Percentiles rank a stretch among this genome's conserved stretches.
Conservation (phyloP, 2,888 invertebrate species). For the Helicoverpa assulta region DNA sequence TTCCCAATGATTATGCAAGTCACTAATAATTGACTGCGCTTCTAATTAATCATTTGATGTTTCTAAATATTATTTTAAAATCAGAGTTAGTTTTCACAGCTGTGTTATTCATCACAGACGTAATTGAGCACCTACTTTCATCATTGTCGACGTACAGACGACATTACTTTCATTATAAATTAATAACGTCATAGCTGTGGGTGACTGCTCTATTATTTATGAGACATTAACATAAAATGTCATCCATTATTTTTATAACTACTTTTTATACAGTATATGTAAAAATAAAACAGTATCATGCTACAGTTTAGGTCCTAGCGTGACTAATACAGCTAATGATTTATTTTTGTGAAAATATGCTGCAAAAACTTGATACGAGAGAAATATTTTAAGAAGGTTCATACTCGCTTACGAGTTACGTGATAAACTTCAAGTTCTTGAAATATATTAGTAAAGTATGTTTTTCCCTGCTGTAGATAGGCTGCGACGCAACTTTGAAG, state of each 20-base stretch:
- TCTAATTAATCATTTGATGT: background rate
- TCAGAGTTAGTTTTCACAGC: background rate
- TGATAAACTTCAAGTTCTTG: constrained; percentile 7
- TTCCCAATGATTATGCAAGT: background rate
- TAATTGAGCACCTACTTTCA: constrained; percentile 29
- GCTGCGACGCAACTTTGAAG: constrained; percentile 19
- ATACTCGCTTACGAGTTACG: background rate
- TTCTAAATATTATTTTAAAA: background rate
- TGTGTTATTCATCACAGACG: constrained; percentile 19
- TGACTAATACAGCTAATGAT: background rate
- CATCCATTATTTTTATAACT: constrained; percentile 17
- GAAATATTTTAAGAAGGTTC: constrained; percentile 3
- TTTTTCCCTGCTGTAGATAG: constrained; percentile 6
- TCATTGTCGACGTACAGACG: constrained; percentile 26
- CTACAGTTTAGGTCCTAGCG: background rate
- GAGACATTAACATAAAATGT: constrained; percentile 27
- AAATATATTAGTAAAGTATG: background rate
- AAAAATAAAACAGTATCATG: background rate
- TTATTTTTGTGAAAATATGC: constrained; percentile 1
- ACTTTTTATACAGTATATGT: constrained; percentile 6
- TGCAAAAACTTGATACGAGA: background rate
- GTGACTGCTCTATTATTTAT: constrained; percentile 45
- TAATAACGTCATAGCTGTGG: constrained; percentile 32
- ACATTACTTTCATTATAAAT: constrained; percentile 16
- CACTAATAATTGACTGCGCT: background rate